Conservation (phyloP, 2,888 invertebrate genomes). For the Standfussiana lucernea region DNA sequence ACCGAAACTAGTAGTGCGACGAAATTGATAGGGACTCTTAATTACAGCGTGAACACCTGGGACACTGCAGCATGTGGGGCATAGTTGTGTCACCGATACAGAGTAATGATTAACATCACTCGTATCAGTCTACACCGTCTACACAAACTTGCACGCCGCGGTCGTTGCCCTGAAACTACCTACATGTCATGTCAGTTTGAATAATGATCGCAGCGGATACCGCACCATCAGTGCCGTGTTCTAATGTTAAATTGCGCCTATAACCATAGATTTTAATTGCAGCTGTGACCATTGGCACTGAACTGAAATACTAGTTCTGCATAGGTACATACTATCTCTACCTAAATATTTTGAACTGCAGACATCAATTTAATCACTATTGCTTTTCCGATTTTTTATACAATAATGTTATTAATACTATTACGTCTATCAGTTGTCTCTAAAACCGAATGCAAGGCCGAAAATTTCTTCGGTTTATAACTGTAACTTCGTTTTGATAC, state of each 20-base stretch:
- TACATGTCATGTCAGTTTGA: neutral
- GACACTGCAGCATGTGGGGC: too few relatives aligned
- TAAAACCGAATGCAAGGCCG: neutral
- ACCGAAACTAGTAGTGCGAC: too few relatives aligned
- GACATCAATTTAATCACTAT: neutral
- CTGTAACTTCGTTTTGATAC: neutral
- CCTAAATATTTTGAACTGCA: neutral
- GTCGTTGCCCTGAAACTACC: neutral
- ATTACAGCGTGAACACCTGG: too few relatives aligned
- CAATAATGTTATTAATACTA: neutral
- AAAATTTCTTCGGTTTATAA: neutral
- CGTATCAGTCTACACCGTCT: too few relatives aligned
- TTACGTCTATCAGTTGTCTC: neutral
- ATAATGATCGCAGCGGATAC: neutral
- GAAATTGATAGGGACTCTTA: too few relatives aligned
- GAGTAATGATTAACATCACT: too few relatives aligned
- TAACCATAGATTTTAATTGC: too few relatives aligned
- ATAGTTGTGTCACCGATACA: too few relatives aligned
- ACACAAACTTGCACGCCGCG: too few relatives aligned
- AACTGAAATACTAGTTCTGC: too few relatives aligned
- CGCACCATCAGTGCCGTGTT: neutral
- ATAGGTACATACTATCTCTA: too few relatives aligned
- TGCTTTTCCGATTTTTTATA: neutral
- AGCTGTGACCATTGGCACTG: neutral
- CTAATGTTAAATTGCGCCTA: neutral